Base-by-base conservation (phyloP, 2,888 invertebrate genomes). In the Mystacides longicornis region DNA sequence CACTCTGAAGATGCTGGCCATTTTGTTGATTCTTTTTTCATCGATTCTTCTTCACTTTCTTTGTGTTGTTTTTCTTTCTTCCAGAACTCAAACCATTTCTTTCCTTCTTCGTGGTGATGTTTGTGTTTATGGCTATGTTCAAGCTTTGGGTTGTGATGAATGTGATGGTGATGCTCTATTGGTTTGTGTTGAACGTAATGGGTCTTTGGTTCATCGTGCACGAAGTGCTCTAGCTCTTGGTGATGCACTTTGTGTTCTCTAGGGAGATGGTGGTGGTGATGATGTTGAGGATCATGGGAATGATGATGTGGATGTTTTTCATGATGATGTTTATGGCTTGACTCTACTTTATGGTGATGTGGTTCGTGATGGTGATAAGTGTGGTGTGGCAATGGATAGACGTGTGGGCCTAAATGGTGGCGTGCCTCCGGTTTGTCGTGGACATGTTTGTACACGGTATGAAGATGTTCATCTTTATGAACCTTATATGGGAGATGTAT, bases 361-460 rank as follows among this genome's bases (percentile, higher is more conserved):
- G n/a, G n/a, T n/a, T n/a, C n/a, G n/a, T n/a, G n/a, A n/a, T n/a
- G n/a, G n/a, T n/a, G n/a, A n/a, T n/a, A n/a, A n/a, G n/a, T n/a
- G n/a, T n/a, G n/a, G n/a, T n/a, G n/a, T n/a, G n/a, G n/a, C n/a
- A n/a, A n/a, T n/a, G n/a, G n/a, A n/a, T n/a, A n/a, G n/a, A n/a
- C n/a, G n/a, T n/a, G n/a, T n/a, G n/a, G n/a, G n/a, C n/a, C n/a
- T n/a, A n/a, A n/a, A n/a, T n/a, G n/a, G n/a, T n/a, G n/a, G n/a
- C n/a, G n/a, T n/a, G n/a, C n/a, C n/a, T n/a, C n/a, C 31, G 31
- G 31, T 19, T 53, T 43, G 11, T 54, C 23, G 31, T 27, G 9
- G 9, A 50, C 33, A 43, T 49, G 49, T 27, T 50, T 54, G 31
- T 43, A 27, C 14, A 54, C 49, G 7, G 54, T 54, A 31, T 50